Evolutionary conservation across 2,113 vertebrate genomes (phyloP).

Genomic region (Psettodes erumei): DNA sequence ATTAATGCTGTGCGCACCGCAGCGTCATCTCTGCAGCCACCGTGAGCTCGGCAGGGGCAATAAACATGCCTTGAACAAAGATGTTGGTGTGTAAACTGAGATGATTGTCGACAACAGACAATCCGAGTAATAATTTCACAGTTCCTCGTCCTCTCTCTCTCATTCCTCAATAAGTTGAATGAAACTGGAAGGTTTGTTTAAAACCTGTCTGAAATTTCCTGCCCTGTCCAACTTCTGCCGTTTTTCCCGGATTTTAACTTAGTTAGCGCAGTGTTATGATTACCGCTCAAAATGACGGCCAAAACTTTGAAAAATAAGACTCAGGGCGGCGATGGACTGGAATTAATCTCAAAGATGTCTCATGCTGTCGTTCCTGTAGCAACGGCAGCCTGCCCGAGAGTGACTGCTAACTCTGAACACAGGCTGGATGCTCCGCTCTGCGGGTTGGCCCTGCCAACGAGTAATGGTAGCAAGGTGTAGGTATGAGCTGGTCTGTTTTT

Average conservation of each 20-base stretch:
- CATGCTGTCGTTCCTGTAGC: conserved; percentile 10
- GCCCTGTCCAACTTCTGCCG: background rate
- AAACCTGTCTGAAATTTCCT: background rate
- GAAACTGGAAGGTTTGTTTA: background rate
- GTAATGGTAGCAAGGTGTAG: conserved; percentile 65
- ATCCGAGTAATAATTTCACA: background rate
- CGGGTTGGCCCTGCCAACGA: conserved; percentile 20
- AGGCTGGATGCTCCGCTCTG: background rate
- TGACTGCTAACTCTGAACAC: conserved; percentile 17
- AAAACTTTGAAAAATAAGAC: conserved; percentile 20
- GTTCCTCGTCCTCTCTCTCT: background rate
- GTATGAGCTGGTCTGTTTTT: conserved; percentile 46
- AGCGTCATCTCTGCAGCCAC: background rate
- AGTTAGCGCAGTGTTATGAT: background rate
- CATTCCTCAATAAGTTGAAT: background rate
- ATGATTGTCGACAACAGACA: background rate
- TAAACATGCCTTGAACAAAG: background rate
- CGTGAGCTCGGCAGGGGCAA: no score
- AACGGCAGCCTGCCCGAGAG: background rate
- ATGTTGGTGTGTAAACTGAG: conserved; percentile 2
- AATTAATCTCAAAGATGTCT: conserved; percentile 6
- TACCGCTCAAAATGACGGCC: background rate
- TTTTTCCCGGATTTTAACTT: background rate
- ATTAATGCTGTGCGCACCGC: background rate
- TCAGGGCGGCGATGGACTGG: background rate